Percentiles rank a stretch among this genome's conserved stretches.
phyloP scores from a whole-genome alignment of 2,888 invertebrate species.

The Ferdinandea cuprea region DNA sequence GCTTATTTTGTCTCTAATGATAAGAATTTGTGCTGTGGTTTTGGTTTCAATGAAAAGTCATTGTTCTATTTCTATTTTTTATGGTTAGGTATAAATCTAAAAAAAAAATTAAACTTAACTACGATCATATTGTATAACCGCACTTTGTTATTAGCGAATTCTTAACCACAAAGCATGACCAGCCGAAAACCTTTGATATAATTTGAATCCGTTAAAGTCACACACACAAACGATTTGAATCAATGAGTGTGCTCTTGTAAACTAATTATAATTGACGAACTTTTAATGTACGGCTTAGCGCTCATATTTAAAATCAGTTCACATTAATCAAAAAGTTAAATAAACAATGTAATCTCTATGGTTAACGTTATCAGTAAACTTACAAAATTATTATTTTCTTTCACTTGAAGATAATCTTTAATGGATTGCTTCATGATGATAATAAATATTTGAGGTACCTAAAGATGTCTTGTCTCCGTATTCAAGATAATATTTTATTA shows the following conservation, averaged over 20 bases:
- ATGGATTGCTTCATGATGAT: slow-evolving; percentile 19
- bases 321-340: slow-evolving; percentile 20
- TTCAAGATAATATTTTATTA: slow-evolving; percentile 13
- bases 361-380: slow-evolving; percentile 25
- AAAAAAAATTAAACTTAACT: not conserved
- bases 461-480: slow-evolving; percentile 19
- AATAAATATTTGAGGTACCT: slow-evolving; percentile 13
- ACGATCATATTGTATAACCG: not conserved
- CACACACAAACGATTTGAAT: not conserved
- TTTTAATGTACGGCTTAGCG: not conserved
- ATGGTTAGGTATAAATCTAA: not conserved
- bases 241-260: not conserved
- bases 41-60: not conserved
- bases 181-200: too few relatives aligned
- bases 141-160: not conserved
- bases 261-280: slow-evolving; percentile 23
- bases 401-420: slow-evolving; percentile 37
- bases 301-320: slow-evolving; percentile 13
- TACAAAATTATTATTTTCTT: slow-evolving; percentile 28
- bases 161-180: not conserved
- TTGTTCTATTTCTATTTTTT: not conserved
- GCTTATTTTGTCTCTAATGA: not conserved
- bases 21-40: not conserved
- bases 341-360: slow-evolving; percentile 9
- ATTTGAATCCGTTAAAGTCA: too few relatives aligned